These are phyloP conservation scores for Puffinus mauretanicus DNA, from an alignment of 2,113 vertebrate genomes.

Conservation along the genomic window DNA sequence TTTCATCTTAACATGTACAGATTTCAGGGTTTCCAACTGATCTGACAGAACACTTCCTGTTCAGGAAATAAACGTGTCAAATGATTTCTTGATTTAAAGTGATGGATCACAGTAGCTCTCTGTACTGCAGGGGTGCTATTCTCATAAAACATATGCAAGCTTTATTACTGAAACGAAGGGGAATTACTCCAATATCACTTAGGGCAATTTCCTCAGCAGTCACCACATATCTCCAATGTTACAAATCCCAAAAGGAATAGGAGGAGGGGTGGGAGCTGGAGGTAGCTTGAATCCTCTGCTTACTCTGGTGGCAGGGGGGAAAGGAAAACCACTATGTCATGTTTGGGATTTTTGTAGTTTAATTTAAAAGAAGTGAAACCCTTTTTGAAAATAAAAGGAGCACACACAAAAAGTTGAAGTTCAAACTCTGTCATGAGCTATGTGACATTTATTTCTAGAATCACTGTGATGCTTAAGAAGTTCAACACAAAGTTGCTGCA, in stretches of 20 bases:
- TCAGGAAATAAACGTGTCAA: conserved; percentile 72
- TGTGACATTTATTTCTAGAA: neutral
- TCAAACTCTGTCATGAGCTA: neutral
- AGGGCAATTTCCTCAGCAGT: conserved; percentile 53
- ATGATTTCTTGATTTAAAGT: conserved; percentile 72
- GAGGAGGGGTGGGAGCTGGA: conserved; percentile 8
- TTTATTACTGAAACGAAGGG: conserved; percentile 60
- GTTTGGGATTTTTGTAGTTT: neutral
- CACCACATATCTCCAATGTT: conserved; percentile 29
- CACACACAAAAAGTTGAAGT: conserved; percentile 10
- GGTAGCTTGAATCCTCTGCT: neutral
- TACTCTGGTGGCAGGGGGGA: neutral
- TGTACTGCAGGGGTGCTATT: conserved; percentile 58
- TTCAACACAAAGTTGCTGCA: neutral
- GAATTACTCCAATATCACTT: conserved; percentile 61
- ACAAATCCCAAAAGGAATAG: conserved; percentile 51
- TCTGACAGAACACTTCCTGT: conserved; percentile 68
- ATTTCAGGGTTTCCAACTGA: conserved; percentile 67
- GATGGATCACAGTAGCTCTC: conserved; percentile 69
- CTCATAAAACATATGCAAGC: conserved; percentile 64
- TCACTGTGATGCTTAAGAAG: neutral
- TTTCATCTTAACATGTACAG: conserved; percentile 60
- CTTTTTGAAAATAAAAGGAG: conserved; percentile 51
- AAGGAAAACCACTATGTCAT: neutral
- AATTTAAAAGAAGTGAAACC: neutral